phyloP scores from a whole-genome alignment of 2,797 vertebrate species.

The Salmo trutta region DNA sequence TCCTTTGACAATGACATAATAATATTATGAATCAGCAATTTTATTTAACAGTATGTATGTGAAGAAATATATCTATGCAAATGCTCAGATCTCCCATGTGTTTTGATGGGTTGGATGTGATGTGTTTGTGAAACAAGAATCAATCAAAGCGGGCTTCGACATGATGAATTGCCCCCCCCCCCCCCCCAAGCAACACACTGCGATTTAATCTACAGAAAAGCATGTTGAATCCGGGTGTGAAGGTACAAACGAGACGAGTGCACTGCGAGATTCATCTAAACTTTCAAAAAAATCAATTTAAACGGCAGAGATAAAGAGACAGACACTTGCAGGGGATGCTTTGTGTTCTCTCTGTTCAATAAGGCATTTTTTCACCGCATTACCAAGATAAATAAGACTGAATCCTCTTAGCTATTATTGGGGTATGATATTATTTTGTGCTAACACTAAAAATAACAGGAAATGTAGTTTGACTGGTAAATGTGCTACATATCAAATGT shows the following conservation, averaged over 20 bases:
- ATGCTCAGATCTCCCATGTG: constrained; percentile 1
- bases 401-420: constrained; percentile 13
- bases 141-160: constrained; percentile 29
- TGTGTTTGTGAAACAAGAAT: constrained; percentile 21
- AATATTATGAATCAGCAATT: not conserved
- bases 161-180: constrained; percentile 21
- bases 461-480: constrained; percentile 5
- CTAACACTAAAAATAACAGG: not conserved
- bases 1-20: not conserved
- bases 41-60: not conserved
- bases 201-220: constrained; percentile 44
- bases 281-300: constrained; percentile 45
- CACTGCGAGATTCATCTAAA: constrained; percentile 40
- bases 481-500: not conserved
- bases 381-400: constrained; percentile 34
- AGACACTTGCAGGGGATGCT: constrained; percentile 26
- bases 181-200: constrained; percentile 22
- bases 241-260: constrained; percentile 30
- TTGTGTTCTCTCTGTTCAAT: constrained; percentile 18
- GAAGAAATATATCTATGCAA: not conserved
- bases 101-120: not conserved
- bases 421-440: constrained; percentile 1
- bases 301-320: constrained; percentile 42
- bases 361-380: constrained; percentile 17
- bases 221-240: constrained; percentile 34